These are phyloP conservation scores for Sinocyclocheilus anshuiensis DNA, from an alignment of 2,113 vertebrate genomes.

Conservation along the genomic window DNA sequence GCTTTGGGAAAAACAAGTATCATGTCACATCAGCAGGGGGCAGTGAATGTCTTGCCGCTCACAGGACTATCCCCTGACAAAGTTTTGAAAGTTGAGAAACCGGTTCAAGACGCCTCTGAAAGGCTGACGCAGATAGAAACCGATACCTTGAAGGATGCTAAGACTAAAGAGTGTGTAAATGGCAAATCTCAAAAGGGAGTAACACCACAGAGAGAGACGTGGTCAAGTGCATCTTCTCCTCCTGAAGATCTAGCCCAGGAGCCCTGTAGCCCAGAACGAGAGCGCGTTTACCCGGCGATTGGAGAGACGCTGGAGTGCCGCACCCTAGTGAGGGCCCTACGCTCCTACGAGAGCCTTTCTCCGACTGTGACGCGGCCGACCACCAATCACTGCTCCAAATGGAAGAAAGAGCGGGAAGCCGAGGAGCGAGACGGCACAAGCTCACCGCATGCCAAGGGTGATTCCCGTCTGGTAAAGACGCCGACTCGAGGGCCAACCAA, in stretches of 20 bases:
- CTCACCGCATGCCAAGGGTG: slow-evolving; percentile 63
- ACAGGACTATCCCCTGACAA: slow-evolving; percentile 40
- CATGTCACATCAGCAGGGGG: neutral
- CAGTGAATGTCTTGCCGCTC: slow-evolving; percentile 14
- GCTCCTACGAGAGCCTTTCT: slow-evolving; percentile 72
- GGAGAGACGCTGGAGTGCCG: slow-evolving; percentile 77
- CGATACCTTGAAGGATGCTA: slow-evolving; percentile 2
- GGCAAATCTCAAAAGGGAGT: slow-evolving; percentile 46
- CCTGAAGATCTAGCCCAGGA: slow-evolving; percentile 64
- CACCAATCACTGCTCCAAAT: slow-evolving; percentile 79
- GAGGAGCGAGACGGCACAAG: slow-evolving; percentile 57
- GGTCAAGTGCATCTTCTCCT: slow-evolving; percentile 58
- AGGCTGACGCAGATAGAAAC: slow-evolving; percentile 29
- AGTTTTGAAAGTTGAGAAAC: slow-evolving; percentile 44
- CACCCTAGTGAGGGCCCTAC: slow-evolving; percentile 76
- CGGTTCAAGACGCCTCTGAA: slow-evolving; percentile 31
- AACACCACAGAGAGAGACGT: slow-evolving; percentile 57
- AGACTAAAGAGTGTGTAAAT: slow-evolving; percentile 1
- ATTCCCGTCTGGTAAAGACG: slow-evolving; percentile 59
- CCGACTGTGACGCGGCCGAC: slow-evolving; percentile 67
- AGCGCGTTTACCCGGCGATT: slow-evolving; percentile 63
- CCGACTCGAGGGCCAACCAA: slow-evolving; percentile 66
- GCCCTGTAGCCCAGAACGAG: slow-evolving; percentile 54
- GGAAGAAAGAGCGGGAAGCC: slow-evolving; percentile 75
- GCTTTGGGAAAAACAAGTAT: slow-evolving; percentile 1